phyloP scores from a whole-genome alignment of 92 coral and sea anemone genomes.

The Metridium senile region DNA sequence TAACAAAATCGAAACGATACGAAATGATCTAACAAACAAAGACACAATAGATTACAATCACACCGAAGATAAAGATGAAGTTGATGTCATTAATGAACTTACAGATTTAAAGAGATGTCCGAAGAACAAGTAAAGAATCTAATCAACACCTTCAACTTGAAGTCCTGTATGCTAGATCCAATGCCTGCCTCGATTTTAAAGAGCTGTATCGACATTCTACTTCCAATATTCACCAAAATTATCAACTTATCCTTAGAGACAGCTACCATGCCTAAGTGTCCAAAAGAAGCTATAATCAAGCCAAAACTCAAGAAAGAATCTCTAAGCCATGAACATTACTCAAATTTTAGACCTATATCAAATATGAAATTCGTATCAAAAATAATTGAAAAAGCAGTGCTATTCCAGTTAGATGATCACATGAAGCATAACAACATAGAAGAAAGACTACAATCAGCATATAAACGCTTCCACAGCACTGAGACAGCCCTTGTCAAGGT shows the following conservation, averaged over 20 bases:
- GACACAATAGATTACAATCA: too few relatives aligned
- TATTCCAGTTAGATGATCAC: too few relatives aligned
- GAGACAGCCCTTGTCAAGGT: neutral
- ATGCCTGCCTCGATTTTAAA: constrained; percentile 21
- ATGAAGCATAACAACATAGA: too few relatives aligned
- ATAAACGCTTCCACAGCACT: constrained; percentile 5
- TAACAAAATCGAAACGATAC: too few relatives aligned
- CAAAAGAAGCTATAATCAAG: constrained; percentile 43
- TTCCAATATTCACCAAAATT: constrained; percentile 27
- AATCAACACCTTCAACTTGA: neutral
- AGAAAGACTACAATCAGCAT: too few relatives aligned
- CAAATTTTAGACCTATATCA: constrained; percentile 52
- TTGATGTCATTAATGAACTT: too few relatives aligned
- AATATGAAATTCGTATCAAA: constrained; percentile 38
- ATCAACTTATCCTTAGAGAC: constrained; percentile 43
- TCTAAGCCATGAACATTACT: constrained; percentile 32
- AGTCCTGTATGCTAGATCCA: constrained; percentile 39
- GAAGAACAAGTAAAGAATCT: too few relatives aligned
- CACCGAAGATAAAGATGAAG: too few relatives aligned
- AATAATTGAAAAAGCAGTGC: constrained; percentile 34
- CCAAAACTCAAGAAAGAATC: constrained; percentile 53
- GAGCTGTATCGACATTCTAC: constrained; percentile 9
- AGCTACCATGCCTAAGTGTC: constrained; percentile 36
- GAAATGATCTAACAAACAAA: too few relatives aligned
- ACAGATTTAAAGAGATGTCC: too few relatives aligned